Conservation (phyloP, 2,888 invertebrate species). For the Netelia melanura region DNA sequence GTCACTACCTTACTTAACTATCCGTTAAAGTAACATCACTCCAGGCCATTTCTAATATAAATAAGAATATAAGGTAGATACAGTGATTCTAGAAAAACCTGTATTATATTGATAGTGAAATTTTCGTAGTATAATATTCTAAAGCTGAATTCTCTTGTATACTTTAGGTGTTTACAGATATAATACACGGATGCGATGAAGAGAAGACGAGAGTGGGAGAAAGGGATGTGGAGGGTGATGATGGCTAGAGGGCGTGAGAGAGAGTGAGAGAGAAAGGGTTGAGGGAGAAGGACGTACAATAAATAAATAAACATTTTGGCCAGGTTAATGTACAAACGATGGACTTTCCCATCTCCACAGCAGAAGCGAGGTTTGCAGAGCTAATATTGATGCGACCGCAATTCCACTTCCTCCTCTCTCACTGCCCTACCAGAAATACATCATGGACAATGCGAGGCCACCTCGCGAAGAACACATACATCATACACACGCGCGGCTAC, state of each 20-base stretch:
- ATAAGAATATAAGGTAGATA: not conserved
- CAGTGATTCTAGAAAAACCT: not conserved
- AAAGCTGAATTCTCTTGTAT: not conserved
- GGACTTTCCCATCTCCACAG: conserved; percentile 31
- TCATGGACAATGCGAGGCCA: not conserved
- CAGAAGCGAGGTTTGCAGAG: conserved; percentile 46
- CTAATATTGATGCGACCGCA: conserved; percentile 58
- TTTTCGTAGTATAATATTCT: not conserved
- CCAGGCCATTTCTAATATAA: not conserved
- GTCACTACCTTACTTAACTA: too few species aligned
- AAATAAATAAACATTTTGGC: conserved; percentile 38
- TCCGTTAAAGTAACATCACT: not conserved
- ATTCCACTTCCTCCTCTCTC: conserved; percentile 15
- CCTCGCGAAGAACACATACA: conserved; percentile 19
- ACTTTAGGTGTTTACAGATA: not conserved
- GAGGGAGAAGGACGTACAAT: conserved; percentile 18
- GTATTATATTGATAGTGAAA: not conserved
- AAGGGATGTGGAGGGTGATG: not conserved
- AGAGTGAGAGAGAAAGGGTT: not conserved
- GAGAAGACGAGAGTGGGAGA: not conserved
- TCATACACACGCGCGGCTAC: conserved; percentile 4
- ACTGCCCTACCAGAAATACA: not conserved
- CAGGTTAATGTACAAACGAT: conserved; percentile 37
- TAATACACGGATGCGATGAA: not conserved
- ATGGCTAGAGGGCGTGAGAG: not conserved